Conservation (phyloP, 2,113 vertebrate species). For the Brachyhypopomus occidentalis region DNA sequence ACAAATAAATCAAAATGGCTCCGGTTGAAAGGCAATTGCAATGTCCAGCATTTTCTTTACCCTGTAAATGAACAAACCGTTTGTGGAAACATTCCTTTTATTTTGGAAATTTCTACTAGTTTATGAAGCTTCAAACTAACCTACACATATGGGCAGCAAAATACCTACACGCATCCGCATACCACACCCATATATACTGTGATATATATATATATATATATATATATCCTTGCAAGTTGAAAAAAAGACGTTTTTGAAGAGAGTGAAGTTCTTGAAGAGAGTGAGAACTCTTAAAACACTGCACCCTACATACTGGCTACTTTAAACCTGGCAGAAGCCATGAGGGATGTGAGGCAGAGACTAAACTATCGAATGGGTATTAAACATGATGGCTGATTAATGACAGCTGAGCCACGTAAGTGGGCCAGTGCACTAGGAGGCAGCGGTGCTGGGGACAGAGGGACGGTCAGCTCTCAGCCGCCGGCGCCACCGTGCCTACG, state of each 20-base stretch:
- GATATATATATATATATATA: neutral
- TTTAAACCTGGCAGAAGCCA: slow-evolving; percentile 70
- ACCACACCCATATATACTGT: too few relatives aligned
- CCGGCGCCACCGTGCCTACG: slow-evolving; percentile 68
- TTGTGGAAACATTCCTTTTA: slow-evolving; percentile 14
- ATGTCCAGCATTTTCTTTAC: slow-evolving; percentile 41
- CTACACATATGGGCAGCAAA: neutral
- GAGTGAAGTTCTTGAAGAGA: slow-evolving; percentile 67
- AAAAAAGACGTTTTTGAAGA: slow-evolving; percentile 56
- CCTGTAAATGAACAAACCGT: slow-evolving; percentile 35
- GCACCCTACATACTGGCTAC: slow-evolving; percentile 62
- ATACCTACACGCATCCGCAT: neutral
- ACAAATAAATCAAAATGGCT: slow-evolving; percentile 78
- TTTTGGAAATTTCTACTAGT: neutral
- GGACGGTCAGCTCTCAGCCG: slow-evolving; percentile 58
- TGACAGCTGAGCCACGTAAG: slow-evolving; percentile 68
- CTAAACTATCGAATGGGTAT: slow-evolving; percentile 63
- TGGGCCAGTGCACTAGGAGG: slow-evolving; percentile 61
- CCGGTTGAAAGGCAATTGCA: slow-evolving; percentile 64
- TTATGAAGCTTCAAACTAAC: neutral
- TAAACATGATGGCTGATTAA: slow-evolving; percentile 70
- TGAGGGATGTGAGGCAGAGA: slow-evolving; percentile 40
- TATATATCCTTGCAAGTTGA: neutral
- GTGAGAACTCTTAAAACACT: slow-evolving; percentile 68
- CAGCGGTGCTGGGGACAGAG: slow-evolving; percentile 50